Conservation (phyloP, 2,888 invertebrate genomes). For the Ornithoptera priamus region DNA sequence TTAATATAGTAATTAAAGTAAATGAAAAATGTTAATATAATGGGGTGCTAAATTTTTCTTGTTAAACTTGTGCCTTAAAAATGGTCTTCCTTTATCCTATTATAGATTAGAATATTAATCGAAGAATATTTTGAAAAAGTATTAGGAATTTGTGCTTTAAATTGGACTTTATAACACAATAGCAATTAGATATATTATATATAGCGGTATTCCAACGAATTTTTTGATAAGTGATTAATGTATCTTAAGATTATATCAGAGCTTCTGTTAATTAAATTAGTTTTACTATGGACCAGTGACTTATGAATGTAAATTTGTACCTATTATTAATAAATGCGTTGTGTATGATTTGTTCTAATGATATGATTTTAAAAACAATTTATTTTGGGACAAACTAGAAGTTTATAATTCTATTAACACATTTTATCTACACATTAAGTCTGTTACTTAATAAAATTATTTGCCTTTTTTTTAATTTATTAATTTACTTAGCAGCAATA, state of each 20-base stretch:
- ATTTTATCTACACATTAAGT: neutral
- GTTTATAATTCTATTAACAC: slow-evolving; percentile 3
- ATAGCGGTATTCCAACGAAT: slow-evolving; percentile 43
- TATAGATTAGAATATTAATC: slow-evolving; percentile 40
- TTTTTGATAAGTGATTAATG: slow-evolving; percentile 47
- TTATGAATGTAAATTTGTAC: slow-evolving; percentile 36
- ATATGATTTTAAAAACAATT: slow-evolving; percentile 12
- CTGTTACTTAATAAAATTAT: neutral
- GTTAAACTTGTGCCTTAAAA: slow-evolving; percentile 55
- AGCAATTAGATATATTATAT: slow-evolving; percentile 35
- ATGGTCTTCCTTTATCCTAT: slow-evolving; percentile 59
- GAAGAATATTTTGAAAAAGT: slow-evolving; percentile 54
- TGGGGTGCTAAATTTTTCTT: slow-evolving; percentile 36
- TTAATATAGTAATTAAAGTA: neutral
- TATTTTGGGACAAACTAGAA: slow-evolving; percentile 21
- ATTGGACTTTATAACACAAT: slow-evolving; percentile 59
- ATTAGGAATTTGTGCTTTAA: slow-evolving; percentile 77
- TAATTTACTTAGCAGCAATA: neutral
- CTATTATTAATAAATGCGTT: slow-evolving; percentile 27
- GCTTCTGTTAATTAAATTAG: slow-evolving; percentile 53
- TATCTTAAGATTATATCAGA: slow-evolving; percentile 40
- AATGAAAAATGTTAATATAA: slow-evolving; percentile 21
- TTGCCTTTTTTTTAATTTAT: neutral
- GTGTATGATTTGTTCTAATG: slow-evolving; percentile 23
- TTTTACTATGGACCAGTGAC: slow-evolving; percentile 43